A percentile compares a stretch with the other conserved stretches of the same genome.
Evolutionary conservation across 2,113 vertebrate genomes (phyloP).

Genomic region (Gila orcuttii): DNA sequence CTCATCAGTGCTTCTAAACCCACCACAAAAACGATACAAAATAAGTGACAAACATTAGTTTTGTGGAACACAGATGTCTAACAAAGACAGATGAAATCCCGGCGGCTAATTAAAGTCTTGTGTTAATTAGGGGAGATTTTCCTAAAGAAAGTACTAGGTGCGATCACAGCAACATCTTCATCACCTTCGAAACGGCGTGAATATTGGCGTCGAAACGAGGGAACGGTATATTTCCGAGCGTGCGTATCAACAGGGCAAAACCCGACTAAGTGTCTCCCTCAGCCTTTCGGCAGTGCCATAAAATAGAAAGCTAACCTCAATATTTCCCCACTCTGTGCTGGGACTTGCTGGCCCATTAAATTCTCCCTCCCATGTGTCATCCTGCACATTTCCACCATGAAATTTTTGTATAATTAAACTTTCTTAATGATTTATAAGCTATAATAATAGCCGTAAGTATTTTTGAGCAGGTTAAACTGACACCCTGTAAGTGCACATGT

Average conservation of each 20-base stretch:
- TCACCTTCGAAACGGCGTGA: background rate
- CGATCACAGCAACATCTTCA: conserved; percentile 61
- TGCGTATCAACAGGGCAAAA: conserved; percentile 5
- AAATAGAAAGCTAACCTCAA: conserved; percentile 83
- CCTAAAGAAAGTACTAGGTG: conserved; percentile 64
- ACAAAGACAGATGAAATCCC: conserved; percentile 60
- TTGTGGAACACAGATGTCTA: conserved; percentile 62
- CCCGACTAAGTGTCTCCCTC: conserved; percentile 51
- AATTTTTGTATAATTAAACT: conserved; percentile 83
- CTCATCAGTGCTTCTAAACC: conserved; percentile 18
- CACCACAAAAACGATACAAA: conserved; percentile 55
- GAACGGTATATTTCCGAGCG: conserved; percentile 51
- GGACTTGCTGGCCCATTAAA: conserved; percentile 86
- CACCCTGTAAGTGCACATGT: conserved; percentile 76
- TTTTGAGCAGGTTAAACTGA: conserved; percentile 82
- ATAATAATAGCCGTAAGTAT: conserved; percentile 83
- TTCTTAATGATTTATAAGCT: conserved; percentile 88
- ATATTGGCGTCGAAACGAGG: background rate
- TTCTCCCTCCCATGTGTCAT: conserved; percentile 81
- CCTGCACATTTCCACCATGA: conserved; percentile 80
- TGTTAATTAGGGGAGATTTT: conserved; percentile 71
- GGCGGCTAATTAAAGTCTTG: conserved; percentile 70
- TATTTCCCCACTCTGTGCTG: conserved; percentile 80
- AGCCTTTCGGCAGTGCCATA: conserved; percentile 73
- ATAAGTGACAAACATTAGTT: conserved; percentile 54